phyloP scores from a whole-genome alignment of 2,113 vertebrate species.

The Notarius lentiginosus region DNA sequence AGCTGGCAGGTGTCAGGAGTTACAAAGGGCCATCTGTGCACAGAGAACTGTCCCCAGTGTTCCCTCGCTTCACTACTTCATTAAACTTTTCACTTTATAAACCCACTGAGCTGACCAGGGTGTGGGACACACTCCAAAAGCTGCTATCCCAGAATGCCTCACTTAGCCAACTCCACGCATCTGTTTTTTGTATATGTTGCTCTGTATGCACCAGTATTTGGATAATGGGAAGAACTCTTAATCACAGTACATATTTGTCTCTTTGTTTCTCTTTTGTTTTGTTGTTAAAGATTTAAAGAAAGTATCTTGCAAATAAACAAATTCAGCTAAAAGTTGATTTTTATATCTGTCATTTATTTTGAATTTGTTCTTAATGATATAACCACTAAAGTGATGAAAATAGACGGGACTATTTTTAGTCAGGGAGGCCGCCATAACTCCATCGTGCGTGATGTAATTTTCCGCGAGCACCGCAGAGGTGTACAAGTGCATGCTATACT shows the following conservation, averaged over 20 bases:
- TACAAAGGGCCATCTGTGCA: slow-evolving; percentile 99
- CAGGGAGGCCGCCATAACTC: too few species aligned
- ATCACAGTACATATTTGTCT: not conserved
- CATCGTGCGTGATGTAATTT: too few species aligned
- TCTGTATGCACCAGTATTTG: not conserved
- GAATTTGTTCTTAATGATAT: too few species aligned
- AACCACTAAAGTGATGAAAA: too few species aligned
- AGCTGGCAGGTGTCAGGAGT: slow-evolving; percentile 98
- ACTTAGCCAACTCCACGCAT: slow-evolving; percentile 14
- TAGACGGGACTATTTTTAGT: too few species aligned
- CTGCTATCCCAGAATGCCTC: slow-evolving; percentile 20
- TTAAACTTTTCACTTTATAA: slow-evolving; percentile 81
- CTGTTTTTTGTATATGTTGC: slow-evolving; percentile 7
- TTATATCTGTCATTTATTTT: too few species aligned
- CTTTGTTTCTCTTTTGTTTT: not conserved
- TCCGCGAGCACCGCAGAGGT: too few species aligned
- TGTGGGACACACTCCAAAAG: slow-evolving; percentile 40
- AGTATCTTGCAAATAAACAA: too few species aligned
- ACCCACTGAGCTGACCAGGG: slow-evolving; percentile 57
- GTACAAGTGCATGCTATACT: too few species aligned
- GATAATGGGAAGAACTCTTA: not conserved
- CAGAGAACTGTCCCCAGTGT: slow-evolving; percentile 78
- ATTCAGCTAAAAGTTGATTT: too few species aligned
- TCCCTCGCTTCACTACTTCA: slow-evolving; percentile 79
- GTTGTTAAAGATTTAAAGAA: not conserved